phyloP scores from a whole-genome alignment of 2,113 vertebrate genomes.

The Strix aluco region DNA sequence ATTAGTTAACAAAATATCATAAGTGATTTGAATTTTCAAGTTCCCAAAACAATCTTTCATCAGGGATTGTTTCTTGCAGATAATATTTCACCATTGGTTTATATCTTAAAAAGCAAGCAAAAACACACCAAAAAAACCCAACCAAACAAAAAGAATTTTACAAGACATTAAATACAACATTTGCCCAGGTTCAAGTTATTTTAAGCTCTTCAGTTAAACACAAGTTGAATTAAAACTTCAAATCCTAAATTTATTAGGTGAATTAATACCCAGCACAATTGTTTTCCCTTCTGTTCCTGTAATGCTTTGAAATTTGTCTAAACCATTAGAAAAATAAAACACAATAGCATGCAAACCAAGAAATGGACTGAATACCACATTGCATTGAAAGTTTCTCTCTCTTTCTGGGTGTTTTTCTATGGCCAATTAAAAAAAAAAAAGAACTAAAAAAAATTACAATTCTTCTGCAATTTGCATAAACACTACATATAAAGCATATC shows the following conservation, averaged over 20 bases:
- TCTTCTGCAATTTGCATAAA: not conserved
- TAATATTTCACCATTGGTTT: not conserved
- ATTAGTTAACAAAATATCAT: not conserved
- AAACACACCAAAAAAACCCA: not conserved
- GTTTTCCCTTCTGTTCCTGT: not conserved
- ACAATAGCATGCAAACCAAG: not conserved
- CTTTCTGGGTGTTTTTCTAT: not conserved
- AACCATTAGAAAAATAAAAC: not conserved
- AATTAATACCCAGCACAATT: not conserved
- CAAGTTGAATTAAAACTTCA: not conserved
- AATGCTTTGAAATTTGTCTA: not conserved
- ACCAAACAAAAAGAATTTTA: not conserved
- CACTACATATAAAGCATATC: not conserved
- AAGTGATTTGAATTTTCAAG: not conserved
- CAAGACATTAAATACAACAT: not conserved
- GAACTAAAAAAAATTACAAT: not conserved
- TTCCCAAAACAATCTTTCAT: not conserved
- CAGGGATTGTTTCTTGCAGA: not conserved
- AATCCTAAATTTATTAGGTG: not conserved
- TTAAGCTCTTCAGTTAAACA: not conserved
- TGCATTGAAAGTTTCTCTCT: not conserved
- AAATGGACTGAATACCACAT: not conserved
- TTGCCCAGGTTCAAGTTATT: not conserved
- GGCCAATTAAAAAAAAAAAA: not conserved
- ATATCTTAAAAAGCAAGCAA: not conserved